phyloP scores from a whole-genome alignment of 2,113 vertebrate species.

The human (Homo sapiens) region GRCh38 chr6:38756001-38756500 shows the following conservation, averaged over 20 bases:
- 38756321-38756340: neutral
- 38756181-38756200: neutral
- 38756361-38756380: neutral
- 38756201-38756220: neutral
- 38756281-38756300: neutral
- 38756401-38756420: neutral
- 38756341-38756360: neutral
- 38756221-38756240: neutral
- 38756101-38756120: neutral
- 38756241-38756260: neutral
- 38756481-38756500: too few relatives aligned
- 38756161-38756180: neutral
- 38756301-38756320: neutral
- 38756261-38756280: neutral
- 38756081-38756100: slow-evolving; percentile 68
- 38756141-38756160: neutral
- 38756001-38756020: slow-evolving; percentile 87
- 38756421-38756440: neutral
- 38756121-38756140: neutral
- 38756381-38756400: neutral
- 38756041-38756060: slow-evolving; percentile 90
- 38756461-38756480: neutral
- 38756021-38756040: slow-evolving; percentile 87
- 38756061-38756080: slow-evolving; percentile 89
- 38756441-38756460: neutral